Conservation (phyloP, 2,797 vertebrate genomes). For the Rallus crepitans region DNA sequence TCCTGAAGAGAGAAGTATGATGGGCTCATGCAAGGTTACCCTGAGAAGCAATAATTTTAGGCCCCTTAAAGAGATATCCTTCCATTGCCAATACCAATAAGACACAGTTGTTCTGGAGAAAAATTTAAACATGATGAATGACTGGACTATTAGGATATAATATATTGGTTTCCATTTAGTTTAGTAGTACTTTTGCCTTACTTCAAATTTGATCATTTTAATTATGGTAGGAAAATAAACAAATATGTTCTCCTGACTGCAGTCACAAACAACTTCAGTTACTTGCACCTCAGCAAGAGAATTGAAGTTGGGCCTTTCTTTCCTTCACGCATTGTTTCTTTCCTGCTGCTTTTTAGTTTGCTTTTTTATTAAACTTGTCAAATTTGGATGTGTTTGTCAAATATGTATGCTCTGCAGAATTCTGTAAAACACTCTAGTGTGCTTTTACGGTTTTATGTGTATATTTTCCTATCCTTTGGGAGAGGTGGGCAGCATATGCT, state of each 20-base stretch:
- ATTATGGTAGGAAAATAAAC: neutral
- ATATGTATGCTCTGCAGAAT: neutral
- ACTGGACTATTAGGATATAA: neutral
- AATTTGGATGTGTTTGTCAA: neutral
- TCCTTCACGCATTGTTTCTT: neutral
- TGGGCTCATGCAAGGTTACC: neutral
- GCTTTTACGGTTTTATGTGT: neutral
- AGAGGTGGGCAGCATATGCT: rapidly evolving
- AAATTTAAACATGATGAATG: neutral
- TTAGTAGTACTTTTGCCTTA: neutral
- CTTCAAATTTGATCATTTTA: neutral
- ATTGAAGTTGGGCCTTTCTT: neutral
- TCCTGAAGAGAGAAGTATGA: neutral
- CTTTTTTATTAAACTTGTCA: neutral
- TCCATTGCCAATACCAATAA: neutral
- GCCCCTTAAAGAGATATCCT: neutral
- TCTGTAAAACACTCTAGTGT: neutral
- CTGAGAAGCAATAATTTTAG: neutral
- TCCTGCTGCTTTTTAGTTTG: neutral
- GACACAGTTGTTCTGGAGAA: neutral
- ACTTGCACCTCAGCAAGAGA: neutral
- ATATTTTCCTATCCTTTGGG: neutral
- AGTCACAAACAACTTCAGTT: neutral
- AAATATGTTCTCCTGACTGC: neutral
- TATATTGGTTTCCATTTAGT: neutral